Conservation (phyloP, 1,140 invertebrate genomes). For the Ditylenchus dipsaci region DNA sequence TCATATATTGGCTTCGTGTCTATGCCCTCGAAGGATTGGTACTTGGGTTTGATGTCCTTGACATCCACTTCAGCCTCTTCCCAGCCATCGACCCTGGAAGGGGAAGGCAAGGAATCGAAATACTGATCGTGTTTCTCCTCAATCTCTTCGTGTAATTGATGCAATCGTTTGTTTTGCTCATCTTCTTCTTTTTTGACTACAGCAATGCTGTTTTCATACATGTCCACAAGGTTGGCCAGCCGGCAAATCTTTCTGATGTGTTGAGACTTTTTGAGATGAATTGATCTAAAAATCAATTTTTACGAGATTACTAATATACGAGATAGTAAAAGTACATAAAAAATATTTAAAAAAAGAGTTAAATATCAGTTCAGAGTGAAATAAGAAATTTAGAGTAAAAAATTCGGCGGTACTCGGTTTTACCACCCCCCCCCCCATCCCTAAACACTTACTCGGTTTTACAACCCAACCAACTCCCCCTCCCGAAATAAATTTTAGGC, state of each 20-base stretch:
- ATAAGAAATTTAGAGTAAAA: no score
- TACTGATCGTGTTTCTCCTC: constrained; percentile 6
- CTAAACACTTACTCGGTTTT: no score
- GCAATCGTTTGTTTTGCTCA: constrained; percentile 1
- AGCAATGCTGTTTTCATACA: constrained; percentile 28
- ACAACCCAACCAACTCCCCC: no score
- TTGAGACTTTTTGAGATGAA: constrained; percentile 41
- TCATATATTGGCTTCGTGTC: neutral
- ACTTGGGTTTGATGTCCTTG: neutral
- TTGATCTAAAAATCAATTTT: constrained; percentile 24
- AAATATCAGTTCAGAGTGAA: no score
- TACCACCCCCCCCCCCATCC: no score
- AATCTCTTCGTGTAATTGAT: constrained; percentile 5
- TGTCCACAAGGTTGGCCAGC: constrained; percentile 44
- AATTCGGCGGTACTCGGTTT: no score
- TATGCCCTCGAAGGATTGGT: neutral
- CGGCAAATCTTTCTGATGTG: constrained; percentile 39
- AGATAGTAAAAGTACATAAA: constrained; percentile 1
- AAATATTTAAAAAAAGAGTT: neutral
- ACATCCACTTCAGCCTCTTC: constrained; percentile 10
- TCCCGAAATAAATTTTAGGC: no score
- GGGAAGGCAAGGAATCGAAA: neutral
- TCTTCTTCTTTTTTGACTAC: constrained; percentile 22
- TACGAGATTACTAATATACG: no score
- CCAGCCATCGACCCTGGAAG: constrained; percentile 7